A percentile compares a stretch with the other conserved stretches of the same genome.
These are phyloP conservation scores for Rhinatrema bivittatum DNA, from an alignment of 2,797 vertebrate genomes.

Conservation along the genomic window DNA sequence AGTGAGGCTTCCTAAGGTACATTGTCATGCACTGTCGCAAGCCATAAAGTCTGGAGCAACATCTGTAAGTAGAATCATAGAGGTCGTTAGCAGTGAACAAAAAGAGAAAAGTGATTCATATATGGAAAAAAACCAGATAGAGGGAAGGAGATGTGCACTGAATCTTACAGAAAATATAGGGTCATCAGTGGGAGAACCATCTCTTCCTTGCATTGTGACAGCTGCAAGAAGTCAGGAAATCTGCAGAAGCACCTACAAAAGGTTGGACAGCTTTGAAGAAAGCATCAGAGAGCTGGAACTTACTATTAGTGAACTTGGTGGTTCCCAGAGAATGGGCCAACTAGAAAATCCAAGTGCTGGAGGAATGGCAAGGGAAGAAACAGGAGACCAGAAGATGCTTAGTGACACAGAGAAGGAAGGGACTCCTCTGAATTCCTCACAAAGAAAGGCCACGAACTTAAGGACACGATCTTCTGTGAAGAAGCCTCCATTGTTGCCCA, in stretches of 20 bases:
- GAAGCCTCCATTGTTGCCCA: slow-evolving; percentile 71
- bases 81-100: fast-evolving
- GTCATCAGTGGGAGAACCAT: too few relatives aligned
- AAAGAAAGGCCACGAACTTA: too few relatives aligned
- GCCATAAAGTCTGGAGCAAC: fast-evolving
- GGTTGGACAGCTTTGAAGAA: slow-evolving; percentile 84
- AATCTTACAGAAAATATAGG: background rate
- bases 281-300: slow-evolving; percentile 82
- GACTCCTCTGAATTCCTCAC: too few relatives aligned
- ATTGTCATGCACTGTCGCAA: background rate
- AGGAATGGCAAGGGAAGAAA: background rate
- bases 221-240: slow-evolving; percentile 40
- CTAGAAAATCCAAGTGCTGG: fast-evolving
- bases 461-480: too few relatives aligned
- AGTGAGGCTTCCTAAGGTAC: background rate
- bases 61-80: fast-evolving
- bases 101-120: fast-evolving
- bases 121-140: fast-evolving
- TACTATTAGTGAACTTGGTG: slow-evolving; percentile 73
- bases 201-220: too few relatives aligned
- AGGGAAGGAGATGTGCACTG: fast-evolving
- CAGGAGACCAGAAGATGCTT: fast-evolving
- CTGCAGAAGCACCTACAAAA: slow-evolving; percentile 59
- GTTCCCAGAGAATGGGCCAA: slow-evolving; percentile 30
- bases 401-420: fast-evolving